phyloP scores from a whole-genome alignment of 2,797 vertebrate genomes.

The Paratrypauchen microcephalus region DNA sequence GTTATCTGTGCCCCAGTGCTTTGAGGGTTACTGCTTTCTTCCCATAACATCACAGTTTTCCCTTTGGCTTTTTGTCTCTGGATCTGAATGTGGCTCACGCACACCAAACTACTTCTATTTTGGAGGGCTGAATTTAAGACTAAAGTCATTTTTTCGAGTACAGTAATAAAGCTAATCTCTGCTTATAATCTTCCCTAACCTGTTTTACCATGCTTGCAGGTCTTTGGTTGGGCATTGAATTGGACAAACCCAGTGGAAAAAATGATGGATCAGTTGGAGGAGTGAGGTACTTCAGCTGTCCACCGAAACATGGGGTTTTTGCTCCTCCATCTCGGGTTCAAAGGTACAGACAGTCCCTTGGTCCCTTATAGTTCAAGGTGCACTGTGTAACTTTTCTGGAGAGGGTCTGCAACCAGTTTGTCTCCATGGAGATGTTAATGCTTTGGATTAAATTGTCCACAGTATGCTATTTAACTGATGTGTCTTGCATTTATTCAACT shows the following conservation, averaged over 20 bases:
- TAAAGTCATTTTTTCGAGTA: not conserved
- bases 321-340: constrained; percentile 93
- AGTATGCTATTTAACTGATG: no score
- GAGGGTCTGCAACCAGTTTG: no score
- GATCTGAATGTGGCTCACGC: constrained; percentile 11
- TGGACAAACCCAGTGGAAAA: constrained; percentile 95
- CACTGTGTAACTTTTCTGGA: no score
- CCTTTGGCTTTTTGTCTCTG: constrained; percentile 20
- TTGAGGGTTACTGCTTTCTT: not conserved
- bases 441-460: no score
- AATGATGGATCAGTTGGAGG: constrained; percentile 93
- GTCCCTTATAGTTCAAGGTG: not conserved
- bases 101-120: not conserved
- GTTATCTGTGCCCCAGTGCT: constrained; percentile 23
- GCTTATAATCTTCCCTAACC: not conserved
- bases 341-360: constrained; percentile 72
- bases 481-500: no score
- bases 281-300: constrained; percentile 91
- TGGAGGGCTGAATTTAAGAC: not conserved
- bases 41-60: constrained; percentile 11
- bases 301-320: constrained; percentile 90
- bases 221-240: constrained; percentile 92
- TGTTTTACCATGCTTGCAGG: constrained; percentile 67
- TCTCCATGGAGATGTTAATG: no score
- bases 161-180: not conserved